phyloP scores from a whole-genome alignment of 2,888 invertebrate genomes.

The Drosophila mimetica region DNA sequence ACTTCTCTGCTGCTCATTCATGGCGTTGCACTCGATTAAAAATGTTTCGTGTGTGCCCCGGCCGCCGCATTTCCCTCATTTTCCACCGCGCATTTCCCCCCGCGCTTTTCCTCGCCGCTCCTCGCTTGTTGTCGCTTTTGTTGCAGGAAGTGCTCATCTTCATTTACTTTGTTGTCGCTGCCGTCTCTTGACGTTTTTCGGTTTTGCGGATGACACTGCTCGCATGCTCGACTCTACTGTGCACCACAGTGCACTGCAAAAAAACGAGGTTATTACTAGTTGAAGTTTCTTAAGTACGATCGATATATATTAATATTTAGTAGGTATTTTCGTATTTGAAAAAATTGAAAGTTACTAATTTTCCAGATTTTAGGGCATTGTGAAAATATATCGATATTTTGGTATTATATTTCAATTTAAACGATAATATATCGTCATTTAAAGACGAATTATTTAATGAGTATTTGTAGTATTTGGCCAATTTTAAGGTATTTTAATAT shows the following conservation, averaged over 20 bases:
- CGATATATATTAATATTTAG: no score
- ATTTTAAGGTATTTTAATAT: no score
- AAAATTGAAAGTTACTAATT: no score
- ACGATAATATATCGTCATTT: no score
- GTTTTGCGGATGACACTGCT: slow-evolving; percentile 47
- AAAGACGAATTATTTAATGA: no score
- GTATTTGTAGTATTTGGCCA: no score
- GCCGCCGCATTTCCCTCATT: slow-evolving; percentile 8
- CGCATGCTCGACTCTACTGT: slow-evolving; percentile 22
- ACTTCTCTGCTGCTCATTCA: slow-evolving; percentile 74
- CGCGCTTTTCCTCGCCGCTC: slow-evolving; percentile 24
- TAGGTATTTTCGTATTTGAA: no score
- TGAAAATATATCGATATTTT: no score
- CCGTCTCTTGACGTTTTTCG: slow-evolving; percentile 50
- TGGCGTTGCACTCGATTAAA: slow-evolving; percentile 80
- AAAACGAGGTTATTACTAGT: neutral
- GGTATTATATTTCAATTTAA: no score
- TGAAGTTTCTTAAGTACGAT: no score
- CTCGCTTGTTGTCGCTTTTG: slow-evolving; percentile 65
- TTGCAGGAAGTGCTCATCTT: slow-evolving; percentile 80
- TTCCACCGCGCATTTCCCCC: neutral
- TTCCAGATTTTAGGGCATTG: no score
- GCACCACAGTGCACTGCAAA: slow-evolving; percentile 17
- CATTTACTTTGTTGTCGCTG: slow-evolving; percentile 71
- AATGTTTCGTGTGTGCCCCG: slow-evolving; percentile 63